These are phyloP conservation scores for Xyliphius kryptos DNA, from an alignment of 2,113 vertebrate species.

Conservation along the genomic window DNA sequence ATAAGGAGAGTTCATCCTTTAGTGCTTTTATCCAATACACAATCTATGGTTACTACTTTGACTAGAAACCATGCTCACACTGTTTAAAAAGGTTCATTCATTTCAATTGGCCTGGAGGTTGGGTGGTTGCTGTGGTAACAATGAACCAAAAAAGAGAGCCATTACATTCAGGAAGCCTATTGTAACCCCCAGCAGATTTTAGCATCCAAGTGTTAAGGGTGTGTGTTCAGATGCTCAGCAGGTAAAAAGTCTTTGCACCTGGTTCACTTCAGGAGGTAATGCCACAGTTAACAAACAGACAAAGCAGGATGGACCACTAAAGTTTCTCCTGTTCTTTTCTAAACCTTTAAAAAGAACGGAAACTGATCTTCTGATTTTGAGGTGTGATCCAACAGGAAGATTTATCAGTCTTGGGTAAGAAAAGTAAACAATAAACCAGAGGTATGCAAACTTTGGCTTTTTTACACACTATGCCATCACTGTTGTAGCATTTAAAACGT, in stretches of 20 bases:
- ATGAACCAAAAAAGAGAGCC: slow-evolving; percentile 46
- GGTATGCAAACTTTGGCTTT: too few relatives aligned
- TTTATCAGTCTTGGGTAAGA: too few relatives aligned
- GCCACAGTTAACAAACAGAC: not conserved
- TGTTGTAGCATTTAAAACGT: too few relatives aligned
- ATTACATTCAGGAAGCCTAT: slow-evolving; percentile 46
- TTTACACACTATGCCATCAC: too few relatives aligned
- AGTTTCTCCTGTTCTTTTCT: slow-evolving; percentile 7
- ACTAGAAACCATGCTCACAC: not conserved
- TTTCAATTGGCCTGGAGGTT: slow-evolving; percentile 17
- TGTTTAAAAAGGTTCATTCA: not conserved
- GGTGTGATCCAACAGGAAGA: slow-evolving; percentile 2
- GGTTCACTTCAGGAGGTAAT: slow-evolving; percentile 18
- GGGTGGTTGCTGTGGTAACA: slow-evolving; percentile 33
- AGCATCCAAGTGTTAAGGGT: slow-evolving; percentile 32
- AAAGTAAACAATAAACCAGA: too few relatives aligned
- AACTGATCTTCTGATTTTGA: not conserved
- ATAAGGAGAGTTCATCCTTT: not conserved
- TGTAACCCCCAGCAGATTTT: slow-evolving; percentile 32
- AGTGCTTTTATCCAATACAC: slow-evolving; percentile 8
- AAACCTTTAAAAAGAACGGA: slow-evolving; percentile 10
- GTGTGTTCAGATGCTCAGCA: slow-evolving; percentile 23
- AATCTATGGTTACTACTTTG: slow-evolving; percentile 1
- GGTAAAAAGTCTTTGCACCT: slow-evolving; percentile 10
- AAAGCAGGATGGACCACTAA: not conserved